A percentile compares a stretch with the other conserved stretches of the same genome.
phyloP scores from a whole-genome alignment of 1,140 invertebrate species.

The Coenobita brevimanus region DNA sequence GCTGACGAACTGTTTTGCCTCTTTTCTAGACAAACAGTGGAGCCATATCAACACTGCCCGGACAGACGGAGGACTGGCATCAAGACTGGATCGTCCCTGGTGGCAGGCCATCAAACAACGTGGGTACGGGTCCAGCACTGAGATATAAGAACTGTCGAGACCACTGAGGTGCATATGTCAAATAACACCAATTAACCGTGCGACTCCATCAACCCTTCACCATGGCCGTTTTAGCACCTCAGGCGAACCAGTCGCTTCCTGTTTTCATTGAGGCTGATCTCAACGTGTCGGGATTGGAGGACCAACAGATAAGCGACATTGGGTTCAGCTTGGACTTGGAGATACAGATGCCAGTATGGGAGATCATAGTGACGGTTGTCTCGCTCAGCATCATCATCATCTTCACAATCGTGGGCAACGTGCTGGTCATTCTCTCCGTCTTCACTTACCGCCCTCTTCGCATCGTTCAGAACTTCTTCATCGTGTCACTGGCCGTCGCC shows the following conservation, averaged over 20 bases:
- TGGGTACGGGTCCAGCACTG: too few relatives aligned
- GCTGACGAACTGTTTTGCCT: too few relatives aligned
- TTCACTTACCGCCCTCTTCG: slow-evolving; percentile 95
- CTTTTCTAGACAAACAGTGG: too few relatives aligned
- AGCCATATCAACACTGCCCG: too few relatives aligned
- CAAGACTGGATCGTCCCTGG: too few relatives aligned
- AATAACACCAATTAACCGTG: not conserved
- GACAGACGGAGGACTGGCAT: too few relatives aligned
- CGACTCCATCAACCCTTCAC: not conserved
- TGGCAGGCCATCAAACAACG: too few relatives aligned
- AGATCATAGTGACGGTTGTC: slow-evolving; percentile 83
- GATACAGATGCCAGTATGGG: slow-evolving; percentile 76
- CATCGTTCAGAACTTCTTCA: slow-evolving; percentile 98
- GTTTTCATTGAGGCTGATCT: slow-evolving; percentile 24
- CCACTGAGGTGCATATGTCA: too few relatives aligned
- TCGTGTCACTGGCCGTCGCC: slow-evolving; percentile 95
- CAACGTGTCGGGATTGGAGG: slow-evolving; percentile 40
- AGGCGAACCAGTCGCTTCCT: slow-evolving; percentile 25
- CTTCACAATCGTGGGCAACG: slow-evolving; percentile 93
- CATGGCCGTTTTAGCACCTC: slow-evolving; percentile 20
- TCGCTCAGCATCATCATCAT: slow-evolving; percentile 87
- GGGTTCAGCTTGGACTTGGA: not conserved
- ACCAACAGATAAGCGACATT: not conserved
- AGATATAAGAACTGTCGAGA: too few relatives aligned
- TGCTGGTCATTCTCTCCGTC: slow-evolving; percentile 95